Evolutionary conservation across 2,113 vertebrate species (phyloP), one percentile per base, ranked within the genome.

Genomic region (Leptodactylus fuscus): DNA sequence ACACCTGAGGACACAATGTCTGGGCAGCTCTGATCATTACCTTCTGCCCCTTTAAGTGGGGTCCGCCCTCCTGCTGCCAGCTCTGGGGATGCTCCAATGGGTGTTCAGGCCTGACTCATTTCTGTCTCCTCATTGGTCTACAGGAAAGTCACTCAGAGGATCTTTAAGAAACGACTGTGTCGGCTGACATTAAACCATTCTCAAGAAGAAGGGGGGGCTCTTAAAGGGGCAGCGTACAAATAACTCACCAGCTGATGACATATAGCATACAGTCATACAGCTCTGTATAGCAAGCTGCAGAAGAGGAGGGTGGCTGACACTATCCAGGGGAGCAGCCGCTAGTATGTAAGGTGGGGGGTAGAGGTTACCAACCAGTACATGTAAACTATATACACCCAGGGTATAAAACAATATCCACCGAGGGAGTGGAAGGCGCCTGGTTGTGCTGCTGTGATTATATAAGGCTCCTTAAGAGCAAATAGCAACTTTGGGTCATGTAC

Each of bases 1-100:
- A 49, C 79, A 69, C 65, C 81, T 73, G 81, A 53, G 27, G 62
- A 48, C 67, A 24, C 41, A 49, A 44, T 29, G 65, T 11, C 80
- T 22, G 80, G 3, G 53, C 29, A 22, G 24, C 13, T 34, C 48
- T 51, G 67, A 27, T 12, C n/a, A 62, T 44, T 4, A 22, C 27
- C 49, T 32, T 22, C 34, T 38, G 51, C 53, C 34, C 77, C 58
- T 60, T 41, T 60, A 70, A 20, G 13, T 11, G 2, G 16, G 27
- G 16, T 12, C 24, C 24, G 7, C 5, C 58, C 58, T 60, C 10
- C 7, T 60, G 60, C 24, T 46, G 55, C 8, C 38, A 24, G 41
- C 60, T 15, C 6, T 27, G 60, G 15, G 6, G 15, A 62, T 15
- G 9, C 18, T 34, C 81, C 81, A 82, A 82, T 82, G 20, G 55